These are phyloP conservation scores for Cloeon dipterum DNA, from an alignment of 2,888 invertebrate genomes.

Conservation along the genomic window DNA sequence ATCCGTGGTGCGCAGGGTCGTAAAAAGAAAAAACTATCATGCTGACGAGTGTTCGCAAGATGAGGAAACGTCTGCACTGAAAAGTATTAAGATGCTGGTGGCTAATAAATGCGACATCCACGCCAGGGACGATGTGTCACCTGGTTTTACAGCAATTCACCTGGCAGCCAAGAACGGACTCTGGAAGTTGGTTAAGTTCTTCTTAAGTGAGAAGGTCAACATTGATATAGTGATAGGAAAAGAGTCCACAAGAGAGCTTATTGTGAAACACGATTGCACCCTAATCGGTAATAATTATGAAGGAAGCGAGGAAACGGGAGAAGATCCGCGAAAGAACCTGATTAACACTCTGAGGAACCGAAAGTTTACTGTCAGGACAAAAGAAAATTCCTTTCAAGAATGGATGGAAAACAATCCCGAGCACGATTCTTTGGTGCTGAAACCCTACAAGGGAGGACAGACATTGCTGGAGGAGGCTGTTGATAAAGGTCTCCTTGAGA, in stretches of 20 bases:
- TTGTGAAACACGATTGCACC: constrained; percentile 5
- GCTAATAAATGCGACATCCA: neutral
- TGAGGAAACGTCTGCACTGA: neutral
- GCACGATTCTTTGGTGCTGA: too few species aligned
- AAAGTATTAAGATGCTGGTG: neutral
- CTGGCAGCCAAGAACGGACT: constrained; percentile 7
- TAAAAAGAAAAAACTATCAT: too few species aligned
- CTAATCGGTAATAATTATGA: constrained; percentile 3
- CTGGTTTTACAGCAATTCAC: constrained; percentile 6
- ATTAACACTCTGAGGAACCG: too few species aligned
- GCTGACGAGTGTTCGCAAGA: too few species aligned
- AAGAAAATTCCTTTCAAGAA: too few species aligned
- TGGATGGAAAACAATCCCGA: too few species aligned
- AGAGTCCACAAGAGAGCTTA: constrained; percentile 6
- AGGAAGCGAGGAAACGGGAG: too few species aligned
- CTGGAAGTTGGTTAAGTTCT: constrained; percentile 5
- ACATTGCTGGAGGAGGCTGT: constrained; percentile 1
- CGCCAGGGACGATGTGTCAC: neutral
- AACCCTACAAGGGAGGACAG: too few species aligned
- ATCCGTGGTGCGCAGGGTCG: constrained; percentile 9
- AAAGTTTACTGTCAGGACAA: too few species aligned
- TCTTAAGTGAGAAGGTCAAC: constrained; percentile 7
- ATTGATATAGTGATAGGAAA: constrained; percentile 5
- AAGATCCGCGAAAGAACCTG: too few species aligned
- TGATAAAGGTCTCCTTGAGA: constrained; percentile 19